Conservation (phyloP, 2,888 invertebrate species). For the Nemotelus nigrinus region DNA sequence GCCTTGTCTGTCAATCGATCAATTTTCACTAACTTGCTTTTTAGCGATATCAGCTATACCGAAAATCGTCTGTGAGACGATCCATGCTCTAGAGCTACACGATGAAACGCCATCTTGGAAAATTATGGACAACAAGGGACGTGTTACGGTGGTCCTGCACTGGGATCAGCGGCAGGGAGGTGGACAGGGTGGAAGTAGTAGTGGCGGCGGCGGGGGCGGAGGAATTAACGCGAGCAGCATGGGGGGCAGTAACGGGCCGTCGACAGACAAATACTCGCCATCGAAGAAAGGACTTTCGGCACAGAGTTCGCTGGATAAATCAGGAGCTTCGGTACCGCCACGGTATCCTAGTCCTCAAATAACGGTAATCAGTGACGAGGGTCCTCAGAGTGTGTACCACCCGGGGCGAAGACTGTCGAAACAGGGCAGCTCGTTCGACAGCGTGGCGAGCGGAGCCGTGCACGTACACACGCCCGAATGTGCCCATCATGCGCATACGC, state of each 20-base stretch:
- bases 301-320: slow-evolving; percentile 75
- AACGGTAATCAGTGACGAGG: slow-evolving; percentile 94
- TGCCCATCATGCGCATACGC: slow-evolving; percentile 76
- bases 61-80: slow-evolving; percentile 96
- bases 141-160: slow-evolving; percentile 95
- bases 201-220: slow-evolving; percentile 66
- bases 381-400: slow-evolving; percentile 70
- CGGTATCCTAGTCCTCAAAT: slow-evolving; percentile 82
- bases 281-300: slow-evolving; percentile 67
- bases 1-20: background rate
- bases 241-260: slow-evolving; percentile 59
- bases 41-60: slow-evolving; percentile 95
- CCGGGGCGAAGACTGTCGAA: slow-evolving; percentile 67
- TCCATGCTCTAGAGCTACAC: slow-evolving; percentile 93
- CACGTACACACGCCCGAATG: slow-evolving; percentile 87
- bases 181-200: slow-evolving; percentile 64
- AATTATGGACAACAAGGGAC: slow-evolving; percentile 98
- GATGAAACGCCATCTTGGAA: slow-evolving; percentile 98
- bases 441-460: slow-evolving; percentile 70
- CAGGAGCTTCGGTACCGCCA: slow-evolving; percentile 58
- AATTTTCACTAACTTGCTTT: slow-evolving; percentile 55
- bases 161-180: slow-evolving; percentile 90
- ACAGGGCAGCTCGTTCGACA: slow-evolving; percentile 75
- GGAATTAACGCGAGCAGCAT: slow-evolving; percentile 61
- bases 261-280: slow-evolving; percentile 65